Base-by-base conservation (phyloP, 1,140 invertebrate genomes). In the Megalopta genalis region DNA sequence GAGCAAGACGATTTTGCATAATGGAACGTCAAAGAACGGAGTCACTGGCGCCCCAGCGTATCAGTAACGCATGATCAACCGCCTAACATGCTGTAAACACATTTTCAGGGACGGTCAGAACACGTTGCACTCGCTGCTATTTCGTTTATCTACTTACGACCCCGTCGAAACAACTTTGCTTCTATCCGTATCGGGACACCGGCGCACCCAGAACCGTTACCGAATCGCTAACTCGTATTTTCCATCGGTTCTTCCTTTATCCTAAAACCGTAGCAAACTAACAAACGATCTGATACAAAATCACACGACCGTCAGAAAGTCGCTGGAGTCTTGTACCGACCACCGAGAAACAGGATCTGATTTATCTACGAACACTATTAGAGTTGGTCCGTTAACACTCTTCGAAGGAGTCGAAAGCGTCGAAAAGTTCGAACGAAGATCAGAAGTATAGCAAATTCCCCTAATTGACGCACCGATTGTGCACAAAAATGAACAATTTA, bases 11-110 rank as follows among this genome's bases (percentile, higher is more conserved):
- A 82, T 88, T 88, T 88, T 88, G 86, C 86, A 88, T 88, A 88
- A 88, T 88, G 83, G 86, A 86, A 87, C 72, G 86, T 88, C 86
- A 88, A 88, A 81, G 81, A 85, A 85, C 76, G 77, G 67, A 79
- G 75, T 78, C 79, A 68, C 72, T 54, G 81, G 80, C 87, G 77
- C 84, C 76, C 66, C 59, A 16, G 76, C 77, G 70, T 72, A 82
- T 88, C 80, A 88, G 80, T 81, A 72, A 77, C 85, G 82, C 86
- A 76, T 84, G 85, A 89, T 88, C 77, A 70, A 74, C 68, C 77
- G 77, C 77, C 80, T 74, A 88, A 89, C 85, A 88, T 74, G 77
- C 83, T 74, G 88, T 86, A 78, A 89, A 84, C 76, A 75, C 80
- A 88, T 88, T 87, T 87, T 86, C 81, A 82, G 65, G 77, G 71